Conservation (phyloP, 2,113 vertebrate species). For the Apistogramma diplotaenia region DNA sequence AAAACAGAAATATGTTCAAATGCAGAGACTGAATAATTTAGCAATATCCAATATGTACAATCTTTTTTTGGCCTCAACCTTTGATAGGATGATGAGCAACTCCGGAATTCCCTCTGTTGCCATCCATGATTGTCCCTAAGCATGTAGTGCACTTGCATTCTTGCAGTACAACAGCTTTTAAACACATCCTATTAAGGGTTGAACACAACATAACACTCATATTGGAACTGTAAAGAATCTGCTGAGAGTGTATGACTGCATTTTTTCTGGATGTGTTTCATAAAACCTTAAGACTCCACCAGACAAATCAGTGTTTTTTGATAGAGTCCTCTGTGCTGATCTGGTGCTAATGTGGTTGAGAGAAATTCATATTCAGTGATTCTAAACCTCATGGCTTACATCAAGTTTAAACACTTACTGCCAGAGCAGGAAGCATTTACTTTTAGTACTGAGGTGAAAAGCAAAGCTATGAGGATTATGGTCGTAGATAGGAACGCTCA, state of each 20-base stretch:
- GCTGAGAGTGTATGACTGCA: background rate
- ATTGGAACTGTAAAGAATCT: background rate
- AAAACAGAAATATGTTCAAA: conserved; percentile 16
- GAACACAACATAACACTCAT: background rate
- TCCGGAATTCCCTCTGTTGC: background rate
- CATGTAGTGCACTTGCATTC: background rate
- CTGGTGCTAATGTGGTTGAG: no score
- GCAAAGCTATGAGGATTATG: no score
- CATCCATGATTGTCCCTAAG: background rate
- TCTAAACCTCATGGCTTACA: no score
- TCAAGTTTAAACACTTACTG: no score
- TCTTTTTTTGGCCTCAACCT: background rate
- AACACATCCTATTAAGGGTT: background rate
- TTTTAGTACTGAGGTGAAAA: no score
- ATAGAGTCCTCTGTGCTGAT: background rate
- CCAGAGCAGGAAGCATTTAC: no score
- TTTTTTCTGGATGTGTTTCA: background rate
- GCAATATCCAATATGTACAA: background rate
- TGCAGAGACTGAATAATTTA: conserved; percentile 1
- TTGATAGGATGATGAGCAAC: background rate
- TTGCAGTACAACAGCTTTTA: background rate
- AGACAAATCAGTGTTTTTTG: background rate
- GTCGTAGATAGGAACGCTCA: no score
- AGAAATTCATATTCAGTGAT: no score
- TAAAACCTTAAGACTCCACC: background rate